These are phyloP conservation scores for Dryobates pubescens DNA, from an alignment of 2,797 vertebrate genomes.

Conservation along the genomic window DNA sequence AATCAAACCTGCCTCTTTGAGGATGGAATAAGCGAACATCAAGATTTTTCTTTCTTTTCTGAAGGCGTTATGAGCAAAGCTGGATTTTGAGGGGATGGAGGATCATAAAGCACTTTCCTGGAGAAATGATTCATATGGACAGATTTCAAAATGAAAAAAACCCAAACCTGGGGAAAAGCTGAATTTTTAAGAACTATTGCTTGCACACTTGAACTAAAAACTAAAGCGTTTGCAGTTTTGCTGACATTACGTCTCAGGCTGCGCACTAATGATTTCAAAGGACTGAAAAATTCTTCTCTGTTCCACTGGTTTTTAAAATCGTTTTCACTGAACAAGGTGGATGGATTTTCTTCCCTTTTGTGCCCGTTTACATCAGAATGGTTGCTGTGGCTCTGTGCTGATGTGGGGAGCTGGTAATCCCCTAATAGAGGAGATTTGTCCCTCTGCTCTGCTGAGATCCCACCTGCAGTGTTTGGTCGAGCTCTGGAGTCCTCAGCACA, in stretches of 20 bases:
- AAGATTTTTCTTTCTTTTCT: neutral
- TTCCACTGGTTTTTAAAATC: neutral
- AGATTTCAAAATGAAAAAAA: slow-evolving; percentile 18
- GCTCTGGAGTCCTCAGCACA: no score
- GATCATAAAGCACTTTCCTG: neutral
- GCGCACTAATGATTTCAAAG: neutral
- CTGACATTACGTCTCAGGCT: neutral
- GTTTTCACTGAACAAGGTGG: neutral
- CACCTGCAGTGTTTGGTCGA: no score
- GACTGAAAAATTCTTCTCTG: neutral
- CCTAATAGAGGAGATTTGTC: neutral
- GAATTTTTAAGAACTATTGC: neutral
- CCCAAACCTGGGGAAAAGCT: neutral
- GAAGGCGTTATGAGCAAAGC: neutral
- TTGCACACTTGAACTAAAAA: neutral
- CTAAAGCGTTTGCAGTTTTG: slow-evolving; percentile 7
- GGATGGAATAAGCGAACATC: neutral
- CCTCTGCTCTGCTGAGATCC: no score
- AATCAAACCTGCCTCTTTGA: slow-evolving; percentile 21
- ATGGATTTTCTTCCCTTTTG: neutral
- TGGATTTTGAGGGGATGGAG: neutral
- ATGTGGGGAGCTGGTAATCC: rapidly evolving
- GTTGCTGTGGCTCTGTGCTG: rapidly evolving
- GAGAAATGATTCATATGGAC: slow-evolving; percentile 15
- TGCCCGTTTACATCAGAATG: rapidly evolving